phyloP scores from a whole-genome alignment of 2,888 invertebrate genomes.

The Platerodrilus igneus region DNA sequence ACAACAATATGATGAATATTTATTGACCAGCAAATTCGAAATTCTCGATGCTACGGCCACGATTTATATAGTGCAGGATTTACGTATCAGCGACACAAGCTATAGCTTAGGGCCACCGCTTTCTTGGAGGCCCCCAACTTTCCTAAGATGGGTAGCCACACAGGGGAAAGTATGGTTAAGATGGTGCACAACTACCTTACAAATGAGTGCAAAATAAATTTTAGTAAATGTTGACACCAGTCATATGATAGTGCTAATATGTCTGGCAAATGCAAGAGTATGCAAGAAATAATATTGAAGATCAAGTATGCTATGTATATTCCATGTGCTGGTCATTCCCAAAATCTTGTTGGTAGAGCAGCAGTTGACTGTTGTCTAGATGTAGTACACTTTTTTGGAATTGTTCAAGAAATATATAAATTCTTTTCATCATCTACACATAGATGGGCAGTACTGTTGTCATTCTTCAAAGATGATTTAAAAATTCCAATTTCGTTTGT shows the following conservation, averaged over 20 bases:
- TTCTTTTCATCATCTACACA: conserved; percentile 12
- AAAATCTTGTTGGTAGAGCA: conserved; percentile 32
- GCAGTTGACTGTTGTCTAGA: conserved; percentile 24
- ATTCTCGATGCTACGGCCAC: too few species aligned
- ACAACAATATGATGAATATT: too few species aligned
- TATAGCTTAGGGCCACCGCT: conserved; percentile 5
- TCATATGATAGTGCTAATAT: conserved; percentile 35
- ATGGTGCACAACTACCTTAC: conserved; percentile 16
- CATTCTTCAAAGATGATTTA: conserved; percentile 25
- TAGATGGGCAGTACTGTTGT: conserved; percentile 15
- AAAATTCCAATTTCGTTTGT: conserved; percentile 28
- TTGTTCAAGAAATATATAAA: conserved; percentile 23
- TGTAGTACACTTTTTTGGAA: conserved; percentile 26
- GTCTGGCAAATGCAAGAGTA: too few species aligned
- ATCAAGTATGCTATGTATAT: conserved; percentile 32
- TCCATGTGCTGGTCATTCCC: conserved; percentile 31
- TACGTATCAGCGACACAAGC: conserved; percentile 5
- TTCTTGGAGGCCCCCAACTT: conserved; percentile 7
- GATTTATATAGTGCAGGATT: conserved; percentile 4
- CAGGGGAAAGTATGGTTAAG: too few species aligned
- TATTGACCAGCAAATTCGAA: too few species aligned
- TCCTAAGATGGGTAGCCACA: conserved; percentile 12
- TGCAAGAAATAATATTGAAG: conserved; percentile 18
- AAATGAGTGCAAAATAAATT: conserved; percentile 13
- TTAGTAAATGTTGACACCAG: conserved; percentile 27